A percentile compares a stretch with the other conserved stretches of the same genome.
phyloP scores from a whole-genome alignment of 2,888 invertebrate species.

The Oligia fasciuncula region DNA sequence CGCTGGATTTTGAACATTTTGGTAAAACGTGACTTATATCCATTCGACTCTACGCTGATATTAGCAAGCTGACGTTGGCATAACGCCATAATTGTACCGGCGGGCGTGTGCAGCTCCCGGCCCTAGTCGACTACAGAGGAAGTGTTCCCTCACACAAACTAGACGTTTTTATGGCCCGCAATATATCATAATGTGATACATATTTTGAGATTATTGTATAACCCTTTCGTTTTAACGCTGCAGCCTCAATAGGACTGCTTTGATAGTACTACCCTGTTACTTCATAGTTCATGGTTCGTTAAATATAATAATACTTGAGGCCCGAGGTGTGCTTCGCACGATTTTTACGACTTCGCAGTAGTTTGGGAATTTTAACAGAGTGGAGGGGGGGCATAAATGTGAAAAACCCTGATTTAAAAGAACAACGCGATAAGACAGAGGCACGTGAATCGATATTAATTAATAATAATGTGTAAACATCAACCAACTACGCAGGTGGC shows the following conservation, averaged over 20 bases:
- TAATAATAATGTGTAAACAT: not conserved
- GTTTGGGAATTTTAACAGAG: not conserved
- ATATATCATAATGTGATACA: conserved; percentile 73
- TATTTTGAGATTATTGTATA: conserved; percentile 57
- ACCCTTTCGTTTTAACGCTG: conserved; percentile 36
- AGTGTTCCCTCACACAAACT: conserved; percentile 71
- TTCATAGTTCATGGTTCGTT: not conserved
- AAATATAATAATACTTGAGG: not conserved
- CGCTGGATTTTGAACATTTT: conserved; percentile 79
- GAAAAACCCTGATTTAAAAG: not conserved
- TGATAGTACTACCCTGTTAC: not conserved
- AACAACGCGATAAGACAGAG: not conserved
- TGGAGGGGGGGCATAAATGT: not conserved
- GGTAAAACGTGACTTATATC: conserved; percentile 82
- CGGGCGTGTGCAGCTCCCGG: conserved; percentile 73
- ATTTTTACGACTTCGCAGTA: not conserved
- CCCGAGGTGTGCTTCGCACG: not conserved
- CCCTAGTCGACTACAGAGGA: conserved; percentile 77
- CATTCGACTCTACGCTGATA: conserved; percentile 77
- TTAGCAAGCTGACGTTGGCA: conserved; percentile 83
- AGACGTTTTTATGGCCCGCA: conserved; percentile 80
- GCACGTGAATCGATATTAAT: not conserved
- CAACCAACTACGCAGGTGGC: too few species aligned
- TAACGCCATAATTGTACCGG: conserved; percentile 82
- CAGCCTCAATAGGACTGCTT: conserved; percentile 2